These are phyloP conservation scores for Gisinianus flammeolus DNA, from an alignment of 2,888 invertebrate genomes.

Conservation along the genomic window DNA sequence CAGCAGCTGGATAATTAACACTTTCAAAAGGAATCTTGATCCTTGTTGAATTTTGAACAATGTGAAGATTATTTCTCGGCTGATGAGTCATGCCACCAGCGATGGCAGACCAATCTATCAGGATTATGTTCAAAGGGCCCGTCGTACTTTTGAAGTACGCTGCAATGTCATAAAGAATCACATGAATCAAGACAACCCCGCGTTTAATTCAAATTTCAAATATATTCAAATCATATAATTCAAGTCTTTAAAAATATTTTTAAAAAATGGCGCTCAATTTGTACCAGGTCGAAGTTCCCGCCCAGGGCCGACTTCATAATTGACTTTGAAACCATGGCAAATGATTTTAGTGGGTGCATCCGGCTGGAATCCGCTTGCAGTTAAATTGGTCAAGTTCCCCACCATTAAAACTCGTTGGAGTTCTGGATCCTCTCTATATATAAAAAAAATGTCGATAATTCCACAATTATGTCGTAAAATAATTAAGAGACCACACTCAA, in stretches of 20 bases:
- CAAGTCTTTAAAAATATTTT: too few species aligned
- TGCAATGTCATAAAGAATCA: background rate
- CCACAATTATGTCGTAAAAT: too few species aligned
- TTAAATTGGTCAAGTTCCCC: too few species aligned
- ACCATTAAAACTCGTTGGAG: too few species aligned
- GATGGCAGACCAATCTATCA: background rate
- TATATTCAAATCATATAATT: too few species aligned
- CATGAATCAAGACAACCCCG: background rate
- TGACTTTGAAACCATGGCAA: slow-evolving; percentile 20
- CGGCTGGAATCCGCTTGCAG: background rate
- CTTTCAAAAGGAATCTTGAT: too few species aligned
- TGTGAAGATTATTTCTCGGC: too few species aligned
- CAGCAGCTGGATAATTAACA: background rate
- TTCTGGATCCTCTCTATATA: too few species aligned
- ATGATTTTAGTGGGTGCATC: slow-evolving; percentile 21
- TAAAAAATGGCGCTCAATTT: too few species aligned
- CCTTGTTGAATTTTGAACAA: too few species aligned
- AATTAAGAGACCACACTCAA: too few species aligned
- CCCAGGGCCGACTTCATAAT: slow-evolving; percentile 7
- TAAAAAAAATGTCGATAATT: too few species aligned
- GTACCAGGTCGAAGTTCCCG: background rate
- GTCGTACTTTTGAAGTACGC: background rate
- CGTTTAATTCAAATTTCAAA: background rate
- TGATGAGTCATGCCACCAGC: background rate
- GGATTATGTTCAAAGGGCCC: slow-evolving; percentile 13